These are phyloP conservation scores for Atlantisia rogersi DNA, from an alignment of 2,113 vertebrate genomes.

Conservation along the genomic window DNA sequence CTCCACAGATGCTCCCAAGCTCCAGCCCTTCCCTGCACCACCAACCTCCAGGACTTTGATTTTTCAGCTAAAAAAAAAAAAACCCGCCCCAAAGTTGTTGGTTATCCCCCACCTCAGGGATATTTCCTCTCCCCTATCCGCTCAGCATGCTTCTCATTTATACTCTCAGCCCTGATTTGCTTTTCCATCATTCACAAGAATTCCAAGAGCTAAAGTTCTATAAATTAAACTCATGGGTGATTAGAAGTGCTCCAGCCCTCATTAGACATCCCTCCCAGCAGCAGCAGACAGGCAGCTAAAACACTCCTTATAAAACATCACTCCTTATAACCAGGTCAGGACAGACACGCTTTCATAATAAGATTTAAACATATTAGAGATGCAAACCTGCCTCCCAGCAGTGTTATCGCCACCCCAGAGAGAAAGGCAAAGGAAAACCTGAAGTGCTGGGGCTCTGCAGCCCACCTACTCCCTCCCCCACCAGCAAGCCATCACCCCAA, in stretches of 20 bases:
- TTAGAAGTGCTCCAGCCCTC: neutral
- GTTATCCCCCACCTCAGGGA: rapidly evolving
- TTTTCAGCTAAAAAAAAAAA: neutral
- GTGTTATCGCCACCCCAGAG: neutral
- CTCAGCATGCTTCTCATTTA: neutral
- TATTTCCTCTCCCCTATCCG: neutral
- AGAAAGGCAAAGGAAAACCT: neutral
- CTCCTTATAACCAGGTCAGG: neutral
- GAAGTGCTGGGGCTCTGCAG: rapidly evolving
- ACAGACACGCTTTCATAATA: neutral
- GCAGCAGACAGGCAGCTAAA: neutral
- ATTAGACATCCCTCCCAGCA: neutral
- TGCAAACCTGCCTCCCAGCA: neutral
- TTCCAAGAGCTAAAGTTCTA: neutral
- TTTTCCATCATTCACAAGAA: neutral
- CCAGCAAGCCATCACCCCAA: neutral
- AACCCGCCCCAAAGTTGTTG: neutral
- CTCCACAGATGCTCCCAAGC: neutral
- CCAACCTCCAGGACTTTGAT: neutral
- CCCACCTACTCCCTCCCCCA: neutral
- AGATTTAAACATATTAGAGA: neutral
- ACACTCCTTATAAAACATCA: neutral
- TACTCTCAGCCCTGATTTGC: neutral
- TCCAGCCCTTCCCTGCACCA: neutral
- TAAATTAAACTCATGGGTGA: neutral